Conservation (phyloP, 2,888 invertebrate genomes). For the Hedya salicella region DNA sequence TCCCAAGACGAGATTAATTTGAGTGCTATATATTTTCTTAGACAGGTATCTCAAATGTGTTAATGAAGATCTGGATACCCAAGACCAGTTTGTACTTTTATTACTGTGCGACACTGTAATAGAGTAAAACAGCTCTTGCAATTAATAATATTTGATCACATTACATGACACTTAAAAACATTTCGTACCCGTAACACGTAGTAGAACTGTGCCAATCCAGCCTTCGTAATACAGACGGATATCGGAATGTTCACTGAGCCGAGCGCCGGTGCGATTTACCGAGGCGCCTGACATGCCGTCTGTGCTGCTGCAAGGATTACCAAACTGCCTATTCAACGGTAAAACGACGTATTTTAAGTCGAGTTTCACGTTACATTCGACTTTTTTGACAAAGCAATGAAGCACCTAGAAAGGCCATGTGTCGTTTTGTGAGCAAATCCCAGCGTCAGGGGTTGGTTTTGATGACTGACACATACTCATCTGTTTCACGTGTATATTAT, state of each 20-base stretch:
- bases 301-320: conserved; percentile 18
- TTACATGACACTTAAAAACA: not conserved
- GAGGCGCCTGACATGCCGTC: conserved; percentile 18
- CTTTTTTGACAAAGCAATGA: not conserved
- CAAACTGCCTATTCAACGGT: not conserved
- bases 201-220: conserved; percentile 22
- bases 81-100: no score
- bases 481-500: not conserved
- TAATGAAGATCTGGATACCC: no score
- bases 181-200: conserved; percentile 10
- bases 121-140: no score
- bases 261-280: conserved; percentile 23
- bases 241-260: conserved; percentile 31
- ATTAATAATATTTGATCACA: conserved; percentile 2
- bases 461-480: not conserved
- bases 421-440: conserved; percentile 3
- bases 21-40: no score
- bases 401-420: not conserved
- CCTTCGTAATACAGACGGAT: conserved; percentile 22
- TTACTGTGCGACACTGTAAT: no score
- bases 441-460: not conserved
- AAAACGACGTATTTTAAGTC: conserved; percentile 5
- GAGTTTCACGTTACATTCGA: not conserved
- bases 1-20: no score
- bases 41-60: no score